Base-by-base conservation (phyloP, 2,113 vertebrate species). In the Erythrocercus mccallii region DNA sequence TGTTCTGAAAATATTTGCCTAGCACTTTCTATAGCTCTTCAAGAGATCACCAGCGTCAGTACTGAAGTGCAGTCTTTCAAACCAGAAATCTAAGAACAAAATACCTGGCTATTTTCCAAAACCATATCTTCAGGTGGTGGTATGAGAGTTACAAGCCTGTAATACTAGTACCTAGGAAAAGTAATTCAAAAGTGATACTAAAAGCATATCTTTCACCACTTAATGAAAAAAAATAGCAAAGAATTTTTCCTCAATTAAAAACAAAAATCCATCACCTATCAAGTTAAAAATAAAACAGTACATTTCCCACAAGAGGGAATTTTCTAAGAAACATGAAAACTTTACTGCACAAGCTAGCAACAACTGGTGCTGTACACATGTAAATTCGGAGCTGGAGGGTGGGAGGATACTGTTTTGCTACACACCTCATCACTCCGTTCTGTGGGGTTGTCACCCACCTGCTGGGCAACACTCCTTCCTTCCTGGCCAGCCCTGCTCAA, bases 391-490 rank as follows among this genome's bases (percentile, higher is more conserved):
- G 47, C 0, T 11, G 30, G 9, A 33, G 9, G 5, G 4, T 22
- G 5, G 3, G 12, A 17, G 24, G 3, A 20, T 2, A 45, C 12
- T 4, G 6, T 7, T 62, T 20, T 30, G 13, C 12, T 23, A 23
- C 10, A 5, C 15, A 20, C 12, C 3, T 10, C 10, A 4, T 16
- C 9, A 25, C 28, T 8, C 11, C 45, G 44, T 10, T 81, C 16
- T 38, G 20, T 5, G 7, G 21, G 13, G 24, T 12, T 50, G 23
- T 30, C 14, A 42, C 23, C 33, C 8, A 42, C 17, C 30, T 51
- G 58, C 58, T 65, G 7, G 18, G 27, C 42, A 66, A 30, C 24
- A 16, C 31, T 57, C 40, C 51, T 19, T 81, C 35, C n/a, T 53
- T 77, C 44, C 44, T 10, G 24, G 31, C 10, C 35, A 62, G 28